Conservation (phyloP, 2,888 invertebrate species). For the Coleophora deauratella region DNA sequence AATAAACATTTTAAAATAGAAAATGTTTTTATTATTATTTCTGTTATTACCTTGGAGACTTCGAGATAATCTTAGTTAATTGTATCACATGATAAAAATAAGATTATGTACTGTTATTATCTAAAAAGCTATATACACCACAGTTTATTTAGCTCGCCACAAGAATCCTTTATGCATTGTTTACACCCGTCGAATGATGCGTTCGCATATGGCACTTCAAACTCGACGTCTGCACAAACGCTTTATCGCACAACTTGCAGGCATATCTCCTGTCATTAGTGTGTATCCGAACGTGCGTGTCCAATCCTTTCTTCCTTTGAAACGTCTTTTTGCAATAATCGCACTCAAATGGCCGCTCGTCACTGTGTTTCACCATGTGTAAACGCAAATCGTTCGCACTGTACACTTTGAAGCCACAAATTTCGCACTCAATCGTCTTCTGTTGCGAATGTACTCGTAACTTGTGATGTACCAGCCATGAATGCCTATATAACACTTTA, state of each 20-base stretch:
- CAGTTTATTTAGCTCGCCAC: no score
- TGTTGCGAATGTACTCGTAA: conserved; percentile 48
- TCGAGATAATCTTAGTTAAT: no score
- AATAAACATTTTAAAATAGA: no score
- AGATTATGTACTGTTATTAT: no score
- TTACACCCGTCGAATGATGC: conserved; percentile 44
- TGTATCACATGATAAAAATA: no score
- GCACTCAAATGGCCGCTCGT: conserved; percentile 70
- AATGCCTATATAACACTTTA: conserved; percentile 38
- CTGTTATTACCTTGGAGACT: no score
- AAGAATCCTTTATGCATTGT: no score
- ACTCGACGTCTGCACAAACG: conserved; percentile 74
- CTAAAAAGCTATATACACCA: no score
- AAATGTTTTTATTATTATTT: no score
- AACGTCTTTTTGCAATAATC: conserved; percentile 73
- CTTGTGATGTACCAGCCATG: conserved; percentile 39
- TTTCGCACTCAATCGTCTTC: conserved; percentile 39
- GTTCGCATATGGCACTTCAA: conserved; percentile 70
- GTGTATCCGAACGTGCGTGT: conserved; percentile 64
- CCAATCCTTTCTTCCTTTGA: conserved; percentile 67
- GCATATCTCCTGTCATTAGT: conserved; percentile 64
- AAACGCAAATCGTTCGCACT: conserved; percentile 22
- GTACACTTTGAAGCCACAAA: conserved; percentile 47
- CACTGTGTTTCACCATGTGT: conserved; percentile 72
- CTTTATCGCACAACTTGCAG: conserved; percentile 68